A percentile compares a stretch with the other conserved stretches of the same genome.
phyloP scores from a whole-genome alignment of 2,113 vertebrate genomes.

The Menura novaehollandiae region DNA sequence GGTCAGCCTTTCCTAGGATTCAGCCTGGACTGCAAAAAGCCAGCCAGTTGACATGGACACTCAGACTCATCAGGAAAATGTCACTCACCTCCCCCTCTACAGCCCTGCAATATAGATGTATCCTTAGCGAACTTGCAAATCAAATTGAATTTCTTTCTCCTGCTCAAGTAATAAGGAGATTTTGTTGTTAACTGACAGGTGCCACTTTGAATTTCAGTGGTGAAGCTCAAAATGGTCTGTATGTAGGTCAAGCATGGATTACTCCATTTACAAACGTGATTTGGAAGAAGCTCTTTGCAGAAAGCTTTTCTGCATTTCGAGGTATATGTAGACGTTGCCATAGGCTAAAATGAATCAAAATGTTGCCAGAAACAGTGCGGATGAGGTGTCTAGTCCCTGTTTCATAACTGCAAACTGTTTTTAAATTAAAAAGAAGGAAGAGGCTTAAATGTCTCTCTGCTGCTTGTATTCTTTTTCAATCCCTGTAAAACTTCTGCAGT shows the following conservation, averaged over 20 bases:
- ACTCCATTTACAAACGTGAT: not conserved
- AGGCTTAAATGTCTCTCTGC: not conserved
- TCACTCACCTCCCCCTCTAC: not conserved
- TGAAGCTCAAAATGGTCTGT: not conserved
- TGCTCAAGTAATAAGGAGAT: not conserved
- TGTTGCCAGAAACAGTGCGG: not conserved
- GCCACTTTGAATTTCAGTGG: slow-evolving; percentile 32
- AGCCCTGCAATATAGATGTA: not conserved
- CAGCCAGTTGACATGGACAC: not conserved
- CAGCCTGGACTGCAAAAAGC: not conserved
- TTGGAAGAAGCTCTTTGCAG: not conserved
- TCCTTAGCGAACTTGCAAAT: not conserved
- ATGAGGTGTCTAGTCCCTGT: not conserved
- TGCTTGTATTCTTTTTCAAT: not conserved
- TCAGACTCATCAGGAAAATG: not conserved
- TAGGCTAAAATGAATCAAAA: slow-evolving; percentile 6
- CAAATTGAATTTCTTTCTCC: slow-evolving; percentile 17
- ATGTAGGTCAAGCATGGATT: slow-evolving; percentile 49
- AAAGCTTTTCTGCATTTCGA: slow-evolving; percentile 11
- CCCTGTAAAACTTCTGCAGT: not conserved
- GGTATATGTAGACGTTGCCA: not conserved
- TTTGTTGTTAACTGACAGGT: slow-evolving; percentile 43
- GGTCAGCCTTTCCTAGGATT: not conserved
- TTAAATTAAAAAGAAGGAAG: slow-evolving; percentile 10
- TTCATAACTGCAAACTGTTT: not conserved